Base-by-base conservation (phyloP, 2,797 vertebrate species). In the Lophius americanus region DNA sequence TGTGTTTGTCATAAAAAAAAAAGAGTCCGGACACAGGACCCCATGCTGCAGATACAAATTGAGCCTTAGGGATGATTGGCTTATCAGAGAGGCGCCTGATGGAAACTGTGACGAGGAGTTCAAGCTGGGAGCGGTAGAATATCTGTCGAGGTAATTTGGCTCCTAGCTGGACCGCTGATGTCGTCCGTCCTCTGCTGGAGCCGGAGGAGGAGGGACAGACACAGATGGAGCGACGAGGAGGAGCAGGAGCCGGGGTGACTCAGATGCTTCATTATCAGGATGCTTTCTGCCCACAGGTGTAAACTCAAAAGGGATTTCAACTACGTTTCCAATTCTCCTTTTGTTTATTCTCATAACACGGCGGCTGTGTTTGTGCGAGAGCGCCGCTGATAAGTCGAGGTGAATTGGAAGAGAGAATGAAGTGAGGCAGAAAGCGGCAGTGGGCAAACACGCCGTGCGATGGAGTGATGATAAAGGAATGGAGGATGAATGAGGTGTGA, bases 81-180 rank as follows among this genome's bases (percentile, higher is more conserved):
- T 82, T 75, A 79, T 82, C 64, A 57, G 68, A 52, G 71, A 60
- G 48, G 23, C 3, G 68, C 64, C 56, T 46, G 64, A 78, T 75
- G 68, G 75, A 72, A 49, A 11, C 42, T 2, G 1, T 6, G 46
- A 76, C 49, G 66, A 78, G 73, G 42, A 63, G 76, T 71, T 76
- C 64, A 47, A 49, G 76, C 72, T 60, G 60, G 62, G 49, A 68
- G 72, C 51, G n/a, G 58, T 78, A 89, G 84, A 85, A 77, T 79
- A 82, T 77, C 75, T 42, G 47, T 49, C 6, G 62, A 76, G 86
- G 82, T 89, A 87, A 93, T 93, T 91, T 89, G 83, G 70, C 71
- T 51, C 72, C 74, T 79, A 62, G 75, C 78, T 76, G 69, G 84
- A 86, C 87, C 53, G 75, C 83, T 83, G 78, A 83, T 85, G 82